Conservation (phyloP, 2,113 vertebrate species). For the Neodontobutis hainanensis region DNA sequence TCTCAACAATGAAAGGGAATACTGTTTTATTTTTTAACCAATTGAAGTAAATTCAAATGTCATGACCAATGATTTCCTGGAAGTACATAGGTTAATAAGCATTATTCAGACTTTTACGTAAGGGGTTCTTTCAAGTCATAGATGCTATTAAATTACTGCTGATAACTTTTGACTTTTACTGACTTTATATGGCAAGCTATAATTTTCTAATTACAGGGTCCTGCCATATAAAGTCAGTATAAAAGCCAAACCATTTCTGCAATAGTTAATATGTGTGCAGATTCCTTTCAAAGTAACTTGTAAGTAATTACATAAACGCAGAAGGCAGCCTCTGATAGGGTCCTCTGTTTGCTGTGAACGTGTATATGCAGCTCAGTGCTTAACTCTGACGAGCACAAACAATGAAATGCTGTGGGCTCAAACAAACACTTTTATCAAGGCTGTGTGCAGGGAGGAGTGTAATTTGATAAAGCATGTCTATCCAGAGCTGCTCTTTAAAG, state of each 20-base stretch:
- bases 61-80: no score
- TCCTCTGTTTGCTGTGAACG: slow-evolving; percentile 38
- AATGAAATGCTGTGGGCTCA: slow-evolving; percentile 46
- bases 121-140: no score
- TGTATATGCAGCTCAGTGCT: slow-evolving; percentile 18
- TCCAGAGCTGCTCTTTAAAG: slow-evolving; percentile 49
- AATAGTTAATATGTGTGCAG: slow-evolving; percentile 39
- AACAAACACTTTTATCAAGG: slow-evolving; percentile 54
- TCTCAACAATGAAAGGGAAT: no score
- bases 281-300: slow-evolving; percentile 38
- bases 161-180: no score
- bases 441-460: slow-evolving; percentile 34
- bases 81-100: no score
- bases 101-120: no score
- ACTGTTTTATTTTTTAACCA: no score
- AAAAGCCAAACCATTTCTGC: background rate
- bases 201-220: background rate
- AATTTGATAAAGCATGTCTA: slow-evolving; percentile 54
- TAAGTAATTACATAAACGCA: slow-evolving; percentile 31
- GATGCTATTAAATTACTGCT: no score
- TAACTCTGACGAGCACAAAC: slow-evolving; percentile 44
- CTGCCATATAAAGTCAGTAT: background rate
- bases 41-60: no score
- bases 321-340: slow-evolving; percentile 29
- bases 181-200: no score